A percentile compares a stretch with the other conserved stretches of the same genome.
phyloP scores from a whole-genome alignment of 2,797 vertebrate species.

The Epinephelus coioides region DNA sequence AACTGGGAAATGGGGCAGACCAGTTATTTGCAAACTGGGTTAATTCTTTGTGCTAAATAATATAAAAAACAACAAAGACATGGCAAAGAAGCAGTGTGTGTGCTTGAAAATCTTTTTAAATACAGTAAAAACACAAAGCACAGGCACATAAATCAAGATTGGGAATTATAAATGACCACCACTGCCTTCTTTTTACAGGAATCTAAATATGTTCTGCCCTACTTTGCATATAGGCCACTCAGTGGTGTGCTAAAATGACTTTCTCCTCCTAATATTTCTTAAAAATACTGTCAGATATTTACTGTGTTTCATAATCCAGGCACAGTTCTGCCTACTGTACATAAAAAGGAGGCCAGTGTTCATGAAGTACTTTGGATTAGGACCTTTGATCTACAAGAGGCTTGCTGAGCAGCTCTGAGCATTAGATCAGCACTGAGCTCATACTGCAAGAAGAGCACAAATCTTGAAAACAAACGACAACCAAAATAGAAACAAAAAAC shows the following conservation, averaged over 20 bases:
- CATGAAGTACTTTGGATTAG: not conserved
- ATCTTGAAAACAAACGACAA: constrained; percentile 18
- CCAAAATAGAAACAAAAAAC: not conserved
- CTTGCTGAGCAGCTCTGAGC: not conserved
- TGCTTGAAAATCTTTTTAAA: not conserved
- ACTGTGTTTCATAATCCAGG: not conserved
- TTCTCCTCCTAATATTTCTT: not conserved
- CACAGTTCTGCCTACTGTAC: not conserved
- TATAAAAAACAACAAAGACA: constrained; percentile 3
- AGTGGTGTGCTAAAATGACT: not conserved
- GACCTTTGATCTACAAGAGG: constrained; percentile 5
- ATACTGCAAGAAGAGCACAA: constrained; percentile 8
- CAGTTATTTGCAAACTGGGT: constrained; percentile 32
- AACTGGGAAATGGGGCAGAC: constrained; percentile 33
- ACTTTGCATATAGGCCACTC: not conserved
- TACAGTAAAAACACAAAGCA: not conserved
- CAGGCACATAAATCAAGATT: not conserved
- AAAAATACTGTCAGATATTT: not conserved
- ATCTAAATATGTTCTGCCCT: not conserved
- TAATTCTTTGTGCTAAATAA: constrained; percentile 19
- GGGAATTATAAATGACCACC: not conserved
- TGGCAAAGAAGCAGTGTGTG: not conserved
- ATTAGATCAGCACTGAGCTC: constrained; percentile 28
- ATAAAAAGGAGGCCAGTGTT: constrained; percentile 13
- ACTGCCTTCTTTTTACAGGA: not conserved